Evolutionary conservation across 2,113 vertebrate species (phyloP), one percentile per base, ranked within the genome.

Genomic region (Xiphophorus maculatus): DNA sequence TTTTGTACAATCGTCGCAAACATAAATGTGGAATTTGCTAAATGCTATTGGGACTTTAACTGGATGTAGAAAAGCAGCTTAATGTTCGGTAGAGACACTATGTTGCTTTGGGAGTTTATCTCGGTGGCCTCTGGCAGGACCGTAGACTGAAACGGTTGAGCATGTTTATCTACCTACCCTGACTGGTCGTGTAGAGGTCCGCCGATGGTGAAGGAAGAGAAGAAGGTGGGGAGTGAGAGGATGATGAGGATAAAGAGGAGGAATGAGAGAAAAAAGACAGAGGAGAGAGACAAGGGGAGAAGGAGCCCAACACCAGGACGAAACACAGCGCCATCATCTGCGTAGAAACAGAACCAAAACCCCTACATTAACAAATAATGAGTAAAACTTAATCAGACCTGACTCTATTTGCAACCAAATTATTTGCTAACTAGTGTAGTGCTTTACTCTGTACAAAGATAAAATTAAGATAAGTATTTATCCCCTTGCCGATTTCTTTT

Each of bases 281-380:
- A 85, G 96, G 95, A 1, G 97, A 96, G 87, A 98, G 93, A 93
- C 97, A 97, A 69, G 97, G 97, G 86, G 96, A 94, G 44, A 99
- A 92, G 84, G 97, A 97, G 87, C 98, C 97, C 93, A 99, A 94
- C 90, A 98, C 97, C 92, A 99, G 94, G 80, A 99, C 94, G 0
- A 99, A 99, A 90, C 98, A 99, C 92, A 99, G 81, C 73, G 93
- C 97, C 92, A 98, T 94, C 92, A 99, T 97, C 98, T 99, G 94
- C 64, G 77, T 44, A 72, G 44, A 85, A 44, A 82, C 32, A 63
- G 35, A 13, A 54, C 63, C 0, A 85, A 75, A 69, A 79, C 30
- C 54, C 22, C 27, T 1, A 3, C 10, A 10, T 76, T 62, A 74
- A 62, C 30, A 44, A 8, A 69, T 5, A 17, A 68, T 58, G 0